Evolutionary conservation across 2,113 vertebrate genomes (phyloP).

Genomic region (Lophotis ruficrista): DNA sequence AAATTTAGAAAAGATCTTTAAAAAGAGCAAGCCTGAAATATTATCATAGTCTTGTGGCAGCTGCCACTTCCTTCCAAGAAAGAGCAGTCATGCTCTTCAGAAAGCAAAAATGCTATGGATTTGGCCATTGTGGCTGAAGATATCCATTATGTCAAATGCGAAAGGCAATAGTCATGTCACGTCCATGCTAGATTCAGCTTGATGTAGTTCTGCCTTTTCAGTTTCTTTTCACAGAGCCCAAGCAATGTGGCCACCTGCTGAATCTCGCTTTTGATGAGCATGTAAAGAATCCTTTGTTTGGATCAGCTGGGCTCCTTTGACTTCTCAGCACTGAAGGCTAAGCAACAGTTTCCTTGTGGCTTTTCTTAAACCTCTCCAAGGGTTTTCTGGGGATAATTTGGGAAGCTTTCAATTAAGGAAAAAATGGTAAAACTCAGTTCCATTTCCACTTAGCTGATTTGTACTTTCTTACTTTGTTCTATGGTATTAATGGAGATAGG

Average conservation of each 20-base stretch:
- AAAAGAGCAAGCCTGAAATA: background rate
- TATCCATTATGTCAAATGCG: background rate
- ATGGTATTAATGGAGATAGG: background rate
- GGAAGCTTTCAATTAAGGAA: background rate
- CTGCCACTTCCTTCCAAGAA: background rate
- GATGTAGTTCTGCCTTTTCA: slow-evolving; percentile 15
- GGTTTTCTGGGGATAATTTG: background rate
- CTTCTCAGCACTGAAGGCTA: background rate
- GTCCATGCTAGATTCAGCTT: background rate
- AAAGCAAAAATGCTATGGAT: background rate
- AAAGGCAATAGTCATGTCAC: slow-evolving; percentile 30
- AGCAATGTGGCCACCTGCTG: slow-evolving; percentile 34
- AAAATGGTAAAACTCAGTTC: background rate
- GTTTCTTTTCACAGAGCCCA: slow-evolving; percentile 23
- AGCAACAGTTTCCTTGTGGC: background rate
- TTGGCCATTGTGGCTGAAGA: background rate
- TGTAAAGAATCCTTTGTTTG: slow-evolving; percentile 26
- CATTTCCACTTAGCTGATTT: background rate
- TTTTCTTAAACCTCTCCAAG: slow-evolving; percentile 11
- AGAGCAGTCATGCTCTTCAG: background rate
- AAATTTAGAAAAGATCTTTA: background rate
- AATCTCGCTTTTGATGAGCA: background rate
- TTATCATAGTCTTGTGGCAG: background rate
- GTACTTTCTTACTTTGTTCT: background rate
- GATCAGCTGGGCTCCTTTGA: slow-evolving; percentile 3